phyloP scores from a whole-genome alignment of 2,888 invertebrate genomes.

The Nomada hirtipes region DNA sequence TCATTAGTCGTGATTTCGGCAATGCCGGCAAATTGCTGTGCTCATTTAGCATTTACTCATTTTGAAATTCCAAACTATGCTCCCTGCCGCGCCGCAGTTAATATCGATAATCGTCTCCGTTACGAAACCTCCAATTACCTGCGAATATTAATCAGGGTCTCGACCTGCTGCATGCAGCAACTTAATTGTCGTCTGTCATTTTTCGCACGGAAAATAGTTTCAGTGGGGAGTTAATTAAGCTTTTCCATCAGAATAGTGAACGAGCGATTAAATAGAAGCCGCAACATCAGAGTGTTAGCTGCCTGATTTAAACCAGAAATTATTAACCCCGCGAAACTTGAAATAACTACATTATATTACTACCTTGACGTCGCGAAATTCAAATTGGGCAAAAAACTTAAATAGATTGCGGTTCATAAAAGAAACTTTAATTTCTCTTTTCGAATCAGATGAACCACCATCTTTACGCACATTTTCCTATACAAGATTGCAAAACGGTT shows the following conservation, averaged over 20 bases:
- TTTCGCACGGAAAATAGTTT: background rate
- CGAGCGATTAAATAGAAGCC: background rate
- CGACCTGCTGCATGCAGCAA: background rate
- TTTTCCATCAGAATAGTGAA: background rate
- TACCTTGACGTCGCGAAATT: no score
- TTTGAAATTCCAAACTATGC: constrained; percentile 40
- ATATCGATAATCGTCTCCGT: constrained; percentile 54
- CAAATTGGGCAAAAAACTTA: no score
- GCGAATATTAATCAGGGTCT: constrained; percentile 42
- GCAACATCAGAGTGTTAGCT: background rate
- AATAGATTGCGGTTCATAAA: no score
- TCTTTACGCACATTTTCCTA: no score
- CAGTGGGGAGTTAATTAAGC: constrained; percentile 13
- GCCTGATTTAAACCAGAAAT: background rate
- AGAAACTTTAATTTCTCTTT: no score
- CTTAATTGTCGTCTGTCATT: background rate
- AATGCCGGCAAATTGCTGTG: constrained; percentile 54
- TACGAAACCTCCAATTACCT: constrained; percentile 46
- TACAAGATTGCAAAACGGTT: no score
- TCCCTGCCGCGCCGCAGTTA: constrained; percentile 15
- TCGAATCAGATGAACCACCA: no score
- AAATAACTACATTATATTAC: background rate
- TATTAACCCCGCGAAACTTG: no score
- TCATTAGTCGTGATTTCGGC: constrained; percentile 50
- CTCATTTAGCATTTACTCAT: constrained; percentile 57